phyloP scores from a whole-genome alignment of 2,888 invertebrate species.

The Cyclophora punctaria region DNA sequence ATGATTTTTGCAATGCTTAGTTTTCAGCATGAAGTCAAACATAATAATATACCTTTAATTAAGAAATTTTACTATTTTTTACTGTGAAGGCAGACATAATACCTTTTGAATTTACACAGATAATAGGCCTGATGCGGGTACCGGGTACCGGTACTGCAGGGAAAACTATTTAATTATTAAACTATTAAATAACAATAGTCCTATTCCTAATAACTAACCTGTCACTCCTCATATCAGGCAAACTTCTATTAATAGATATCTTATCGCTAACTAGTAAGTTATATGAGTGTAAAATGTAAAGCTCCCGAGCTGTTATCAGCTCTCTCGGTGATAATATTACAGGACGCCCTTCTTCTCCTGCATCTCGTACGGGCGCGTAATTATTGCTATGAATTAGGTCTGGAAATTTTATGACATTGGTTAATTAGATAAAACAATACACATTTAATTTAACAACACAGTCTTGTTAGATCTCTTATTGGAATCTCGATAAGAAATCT shows the following conservation, averaged over 20 bases:
- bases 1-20: not conserved
- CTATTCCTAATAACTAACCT: constrained; percentile 64
- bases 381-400: constrained; percentile 85
- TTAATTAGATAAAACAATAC: too few relatives aligned
- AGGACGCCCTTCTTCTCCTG: constrained; percentile 87
- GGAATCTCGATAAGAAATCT: too few relatives aligned
- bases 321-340: constrained; percentile 85
- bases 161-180: too few relatives aligned
- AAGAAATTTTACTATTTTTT: too few relatives aligned
- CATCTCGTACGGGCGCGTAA: constrained; percentile 82
- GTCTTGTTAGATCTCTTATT: too few relatives aligned
- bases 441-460: too few relatives aligned
- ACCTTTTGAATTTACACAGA: too few relatives aligned
- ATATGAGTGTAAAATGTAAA: constrained; percentile 89
- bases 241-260: constrained; percentile 87
- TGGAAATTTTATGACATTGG: constrained; percentile 33
- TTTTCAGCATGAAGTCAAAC: not conserved
- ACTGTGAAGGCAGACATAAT: too few relatives aligned
- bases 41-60: too few relatives aligned
- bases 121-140: too few relatives aligned
- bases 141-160: too few relatives aligned
- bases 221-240: constrained; percentile 89
- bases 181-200: too few relatives aligned
- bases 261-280: constrained; percentile 92
- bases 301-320: constrained; percentile 82